A percentile compares a stretch with the other conserved stretches of the same genome.
phyloP scores from a whole-genome alignment of 2,888 invertebrate genomes.

The Auanema freiburgensis region DNA sequence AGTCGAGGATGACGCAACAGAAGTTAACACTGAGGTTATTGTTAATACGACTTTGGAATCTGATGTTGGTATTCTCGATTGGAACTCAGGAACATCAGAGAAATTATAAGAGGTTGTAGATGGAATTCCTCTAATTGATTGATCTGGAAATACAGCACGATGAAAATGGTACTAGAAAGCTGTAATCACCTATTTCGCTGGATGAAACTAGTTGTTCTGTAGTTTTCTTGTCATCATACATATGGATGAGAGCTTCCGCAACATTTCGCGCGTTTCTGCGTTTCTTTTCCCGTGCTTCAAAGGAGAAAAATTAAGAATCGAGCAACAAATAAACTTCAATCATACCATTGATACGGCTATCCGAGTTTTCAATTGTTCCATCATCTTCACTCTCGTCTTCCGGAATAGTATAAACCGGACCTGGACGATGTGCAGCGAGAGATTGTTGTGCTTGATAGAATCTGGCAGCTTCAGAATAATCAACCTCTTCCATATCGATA shows the following conservation, averaged over 20 bases:
- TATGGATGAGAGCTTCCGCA: constrained; percentile 15
- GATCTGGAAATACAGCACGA: not conserved
- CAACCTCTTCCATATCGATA: constrained; percentile 51
- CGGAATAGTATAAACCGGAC: constrained; percentile 64
- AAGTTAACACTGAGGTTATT: not conserved
- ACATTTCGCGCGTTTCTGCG: constrained; percentile 16
- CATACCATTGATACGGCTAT: constrained; percentile 43
- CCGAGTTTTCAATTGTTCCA: constrained; percentile 41
- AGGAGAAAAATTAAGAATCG: not conserved
- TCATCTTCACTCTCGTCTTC: constrained; percentile 62
- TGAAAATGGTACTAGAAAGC: not conserved
- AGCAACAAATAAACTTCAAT: not conserved
- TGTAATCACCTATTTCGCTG: not conserved
- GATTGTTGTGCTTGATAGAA: constrained; percentile 27
- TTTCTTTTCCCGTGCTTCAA: constrained; percentile 37
- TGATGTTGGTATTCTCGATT: too few species aligned
- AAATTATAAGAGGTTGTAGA: too few species aligned
- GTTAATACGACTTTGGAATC: too few species aligned
- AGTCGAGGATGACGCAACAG: not conserved
- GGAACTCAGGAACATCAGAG: too few species aligned
- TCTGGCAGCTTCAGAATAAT: constrained; percentile 27
- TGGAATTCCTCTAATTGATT: not conserved
- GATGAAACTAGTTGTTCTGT: not conserved
- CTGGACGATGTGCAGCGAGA: constrained; percentile 51
- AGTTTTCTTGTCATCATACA: not conserved